Base-by-base conservation (phyloP, 2,888 invertebrate genomes). In the Bibio marci region DNA sequence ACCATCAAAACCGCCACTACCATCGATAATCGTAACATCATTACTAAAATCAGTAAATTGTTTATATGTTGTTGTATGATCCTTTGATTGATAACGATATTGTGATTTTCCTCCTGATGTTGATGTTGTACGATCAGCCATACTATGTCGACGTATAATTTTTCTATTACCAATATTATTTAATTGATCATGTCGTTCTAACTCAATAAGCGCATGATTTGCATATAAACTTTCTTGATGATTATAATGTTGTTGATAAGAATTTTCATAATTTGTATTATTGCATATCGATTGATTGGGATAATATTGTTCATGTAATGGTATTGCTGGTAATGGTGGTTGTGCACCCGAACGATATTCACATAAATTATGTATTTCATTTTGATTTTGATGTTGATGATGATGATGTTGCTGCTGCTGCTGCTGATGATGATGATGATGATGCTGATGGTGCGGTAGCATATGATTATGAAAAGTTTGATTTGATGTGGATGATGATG, bases 121-220 rank as follows among this genome's bases (percentile, higher is more conserved):
- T n/a, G 18, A 15, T 19, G 27, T 17, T 31, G 45, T 46, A 11
- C 59, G 55, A 49, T 62, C 62, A 1, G 62, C 60, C 30, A 60
- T 58, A 43, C 62, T 62, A 42, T 62, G 62, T 3, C 62, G 50
- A 3, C 62, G 51, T 35, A 61, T 48, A 26, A 62, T 59, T 22
- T 56, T 47, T 3, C 55, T 47, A 1, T 52, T 51, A 31, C 42
- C 41, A 7, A 35, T 19, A 18, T 50, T 49, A 1, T 17, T 4
- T 2, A 54, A 53, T 38, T 60, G 58, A 1, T 58, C 49, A 13
- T 35, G 28, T 4, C 61, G 47, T 36, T 62, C 60, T 28, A 62
- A 46, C 47, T 62, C 62, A 27, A 62, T 61, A 36, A 58, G 49
- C 1, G 62, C 62, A 6, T 62, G 52, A 48, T 62, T 62, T 10